Conservation (phyloP, 2,888 invertebrate species). For the Tromatobia lineatoria region DNA sequence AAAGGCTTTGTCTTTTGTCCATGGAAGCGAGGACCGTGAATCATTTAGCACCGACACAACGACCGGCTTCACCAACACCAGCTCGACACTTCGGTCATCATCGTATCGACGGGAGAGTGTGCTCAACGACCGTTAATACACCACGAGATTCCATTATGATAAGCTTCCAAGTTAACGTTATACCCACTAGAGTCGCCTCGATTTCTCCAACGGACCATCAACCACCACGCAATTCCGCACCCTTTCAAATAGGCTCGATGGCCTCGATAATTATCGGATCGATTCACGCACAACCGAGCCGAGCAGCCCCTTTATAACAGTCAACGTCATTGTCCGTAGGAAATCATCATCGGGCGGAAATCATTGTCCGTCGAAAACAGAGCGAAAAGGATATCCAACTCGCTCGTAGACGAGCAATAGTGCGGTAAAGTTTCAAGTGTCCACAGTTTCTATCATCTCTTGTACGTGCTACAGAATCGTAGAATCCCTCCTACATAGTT, state of each 20-base stretch:
- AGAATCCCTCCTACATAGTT: not conserved
- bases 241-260: conserved; percentile 45
- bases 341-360: conserved; percentile 61
- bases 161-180: conserved; percentile 63
- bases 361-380: conserved; percentile 48
- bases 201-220: conserved; percentile 1
- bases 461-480: not conserved
- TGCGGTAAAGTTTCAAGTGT: conserved; percentile 49
- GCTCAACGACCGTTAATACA: conserved; percentile 48
- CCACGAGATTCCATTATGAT: conserved; percentile 70
- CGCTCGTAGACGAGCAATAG: conserved; percentile 35
- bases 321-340: conserved; percentile 54
- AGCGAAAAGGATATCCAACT: not conserved
- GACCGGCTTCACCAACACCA: conserved; percentile 2
- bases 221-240: conserved; percentile 46
- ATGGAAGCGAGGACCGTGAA: conserved; percentile 59
- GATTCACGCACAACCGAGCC: conserved; percentile 9
- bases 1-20: conserved; percentile 65
- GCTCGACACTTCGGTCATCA: conserved; percentile 24
- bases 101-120: conserved; percentile 10
- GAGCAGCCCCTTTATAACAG: conserved; percentile 20
- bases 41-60: not conserved
- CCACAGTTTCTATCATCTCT: not conserved
- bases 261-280: conserved; percentile 50
- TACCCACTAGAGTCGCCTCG: not conserved